Percentiles rank a stretch among this genome's conserved stretches.
These are phyloP conservation scores for Brassicogethes aeneus DNA, from an alignment of 2,888 invertebrate species.

Conservation along the genomic window DNA sequence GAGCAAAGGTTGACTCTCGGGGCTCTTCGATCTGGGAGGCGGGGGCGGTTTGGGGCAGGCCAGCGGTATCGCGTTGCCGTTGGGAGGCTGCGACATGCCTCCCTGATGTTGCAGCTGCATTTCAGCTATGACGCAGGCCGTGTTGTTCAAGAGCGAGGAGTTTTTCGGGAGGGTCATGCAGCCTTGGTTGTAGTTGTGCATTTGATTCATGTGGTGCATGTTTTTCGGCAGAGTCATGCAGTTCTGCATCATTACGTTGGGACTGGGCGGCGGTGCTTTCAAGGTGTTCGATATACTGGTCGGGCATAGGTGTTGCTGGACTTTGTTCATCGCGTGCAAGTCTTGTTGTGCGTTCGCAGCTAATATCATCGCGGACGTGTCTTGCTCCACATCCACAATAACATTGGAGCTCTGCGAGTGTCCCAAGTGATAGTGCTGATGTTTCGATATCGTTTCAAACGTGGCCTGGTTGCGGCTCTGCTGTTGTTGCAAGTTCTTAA, in stretches of 20 bases:
- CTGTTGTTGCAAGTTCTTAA: constrained; percentile 68
- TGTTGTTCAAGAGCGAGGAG: constrained; percentile 42
- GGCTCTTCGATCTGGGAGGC: constrained; percentile 47
- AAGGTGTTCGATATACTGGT: constrained; percentile 46
- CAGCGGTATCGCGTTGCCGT: constrained; percentile 49
- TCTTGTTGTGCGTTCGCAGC: constrained; percentile 49
- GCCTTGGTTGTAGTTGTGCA: constrained; percentile 32
- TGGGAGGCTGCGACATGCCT: constrained; percentile 50
- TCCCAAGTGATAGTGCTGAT: constrained; percentile 70
- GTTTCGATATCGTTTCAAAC: constrained; percentile 71
- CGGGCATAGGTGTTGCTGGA: constrained; percentile 46
- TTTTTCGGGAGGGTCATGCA: constrained; percentile 54
- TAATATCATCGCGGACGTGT: constrained; percentile 48
- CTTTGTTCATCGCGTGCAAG: constrained; percentile 45
- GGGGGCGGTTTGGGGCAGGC: constrained; percentile 50
- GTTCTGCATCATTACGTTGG: constrained; percentile 46
- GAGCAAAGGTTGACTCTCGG: constrained; percentile 48
- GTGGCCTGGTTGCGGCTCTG: constrained; percentile 54
- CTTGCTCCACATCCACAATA: constrained; percentile 78
- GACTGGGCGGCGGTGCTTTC: constrained; percentile 52
- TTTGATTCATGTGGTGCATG: constrained; percentile 23
- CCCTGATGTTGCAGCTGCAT: constrained; percentile 52
- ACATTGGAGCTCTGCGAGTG: constrained; percentile 72
- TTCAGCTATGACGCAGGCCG: constrained; percentile 46
- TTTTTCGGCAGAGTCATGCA: constrained; percentile 46